phyloP scores from a whole-genome alignment of 1,140 invertebrate genomes.

The Chrysopa pallens region DNA sequence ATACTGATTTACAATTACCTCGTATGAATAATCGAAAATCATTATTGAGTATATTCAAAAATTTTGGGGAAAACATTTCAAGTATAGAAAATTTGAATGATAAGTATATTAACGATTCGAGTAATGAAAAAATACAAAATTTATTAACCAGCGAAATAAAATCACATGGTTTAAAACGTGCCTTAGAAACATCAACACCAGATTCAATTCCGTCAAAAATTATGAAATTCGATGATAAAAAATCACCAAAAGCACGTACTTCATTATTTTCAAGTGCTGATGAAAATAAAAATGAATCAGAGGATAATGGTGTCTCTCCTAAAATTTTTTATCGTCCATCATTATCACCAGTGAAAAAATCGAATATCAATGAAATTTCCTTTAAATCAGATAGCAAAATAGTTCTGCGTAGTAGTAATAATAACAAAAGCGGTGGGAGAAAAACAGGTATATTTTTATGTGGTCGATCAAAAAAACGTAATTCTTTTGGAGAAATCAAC shows the following conservation, averaged over 20 bases:
- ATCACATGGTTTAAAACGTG: no score
- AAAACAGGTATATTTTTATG: constrained; percentile 1
- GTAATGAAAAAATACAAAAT: not conserved
- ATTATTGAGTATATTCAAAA: not conserved
- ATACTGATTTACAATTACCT: not conserved
- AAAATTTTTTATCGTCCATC: constrained; percentile 33
- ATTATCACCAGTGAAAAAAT: constrained; percentile 21
- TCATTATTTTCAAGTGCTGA: constrained; percentile 15
- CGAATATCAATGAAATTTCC: constrained; percentile 3
- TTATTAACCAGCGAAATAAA: no score
- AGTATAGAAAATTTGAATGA: not conserved
- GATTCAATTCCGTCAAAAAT: constrained; percentile 7
- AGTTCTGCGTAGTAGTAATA: constrained; percentile 1
- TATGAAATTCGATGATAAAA: constrained; percentile 11
- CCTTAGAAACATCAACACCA: no score
- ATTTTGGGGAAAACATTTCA: not conserved
- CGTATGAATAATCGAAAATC: not conserved
- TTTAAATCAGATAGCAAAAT: not conserved
- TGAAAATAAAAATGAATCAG: not conserved
- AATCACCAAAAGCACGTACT: constrained; percentile 17
- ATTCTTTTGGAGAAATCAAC: constrained; percentile 28
- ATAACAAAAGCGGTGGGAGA: constrained; percentile 1
- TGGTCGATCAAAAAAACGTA: constrained; percentile 4
- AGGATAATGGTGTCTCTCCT: constrained; percentile 19
- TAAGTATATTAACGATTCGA: not conserved